phyloP scores from a whole-genome alignment of 1,140 invertebrate genomes.

The Orchestia grillus region DNA sequence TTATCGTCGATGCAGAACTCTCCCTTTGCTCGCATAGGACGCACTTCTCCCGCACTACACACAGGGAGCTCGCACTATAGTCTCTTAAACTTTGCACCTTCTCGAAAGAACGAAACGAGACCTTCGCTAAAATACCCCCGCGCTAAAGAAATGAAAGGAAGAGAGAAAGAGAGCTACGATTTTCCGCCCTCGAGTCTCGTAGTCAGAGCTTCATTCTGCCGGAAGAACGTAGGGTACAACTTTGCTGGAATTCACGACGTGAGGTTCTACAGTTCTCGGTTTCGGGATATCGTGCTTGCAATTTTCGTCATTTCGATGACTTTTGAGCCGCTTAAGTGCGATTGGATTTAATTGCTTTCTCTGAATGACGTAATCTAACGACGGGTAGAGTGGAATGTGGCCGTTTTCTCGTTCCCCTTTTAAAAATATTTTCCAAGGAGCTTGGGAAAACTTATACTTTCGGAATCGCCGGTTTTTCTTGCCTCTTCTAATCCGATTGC shows the following conservation, averaged over 20 bases:
- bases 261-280: background rate
- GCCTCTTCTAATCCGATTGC: slow-evolving; percentile 1
- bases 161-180: background rate
- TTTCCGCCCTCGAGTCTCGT: background rate
- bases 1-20: background rate
- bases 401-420: background rate
- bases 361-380: background rate
- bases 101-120: background rate
- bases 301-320: background rate
- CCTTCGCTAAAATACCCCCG: background rate
- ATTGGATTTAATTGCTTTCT: slow-evolving; percentile 1
- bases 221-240: background rate
- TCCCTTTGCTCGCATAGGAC: background rate
- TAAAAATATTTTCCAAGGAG: background rate
- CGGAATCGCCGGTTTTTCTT: background rate
- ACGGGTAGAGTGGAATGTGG: background rate
- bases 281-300: background rate
- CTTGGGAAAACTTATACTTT: background rate
- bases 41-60: background rate
- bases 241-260: slow-evolving; percentile 3
- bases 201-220: background rate
- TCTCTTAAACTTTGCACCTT: background rate
- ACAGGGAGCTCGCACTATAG: background rate
- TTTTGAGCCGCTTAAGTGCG: background rate
- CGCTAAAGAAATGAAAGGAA: background rate